A percentile compares a stretch with the other conserved stretches of the same genome.
These are phyloP conservation scores for Miniopterus natalensis DNA, from an alignment of 2,113 vertebrate species.

Conservation along the genomic window DNA sequence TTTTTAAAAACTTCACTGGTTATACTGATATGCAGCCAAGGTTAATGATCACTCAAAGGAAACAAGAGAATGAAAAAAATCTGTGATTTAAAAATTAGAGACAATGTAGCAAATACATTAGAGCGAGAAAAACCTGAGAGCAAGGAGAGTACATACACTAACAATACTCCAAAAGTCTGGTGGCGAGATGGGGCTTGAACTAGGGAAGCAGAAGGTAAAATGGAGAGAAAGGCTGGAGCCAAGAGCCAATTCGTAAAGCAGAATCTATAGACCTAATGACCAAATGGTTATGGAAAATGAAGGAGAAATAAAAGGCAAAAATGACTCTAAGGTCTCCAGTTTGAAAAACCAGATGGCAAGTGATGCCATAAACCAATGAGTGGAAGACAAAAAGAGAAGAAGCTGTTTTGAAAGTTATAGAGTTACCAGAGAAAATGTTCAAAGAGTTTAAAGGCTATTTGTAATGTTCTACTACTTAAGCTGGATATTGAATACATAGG, in stretches of 20 bases:
- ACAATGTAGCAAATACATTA: slow-evolving; percentile 28
- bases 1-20: slow-evolving; percentile 28
- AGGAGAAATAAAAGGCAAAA: slow-evolving; percentile 4
- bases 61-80: slow-evolving; percentile 1
- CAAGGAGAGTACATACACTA: background rate
- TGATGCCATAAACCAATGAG: slow-evolving; percentile 31
- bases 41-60: slow-evolving; percentile 45
- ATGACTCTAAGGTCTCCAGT: background rate
- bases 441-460: slow-evolving; percentile 6
- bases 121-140: background rate
- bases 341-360: slow-evolving; percentile 23
- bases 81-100: slow-evolving; percentile 31
- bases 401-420: slow-evolving; percentile 16
- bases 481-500: background rate
- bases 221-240: background rate
- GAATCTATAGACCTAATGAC: background rate
- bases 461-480: background rate
- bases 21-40: background rate
- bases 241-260: background rate
- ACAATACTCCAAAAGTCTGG: background rate
- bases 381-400: slow-evolving; percentile 16
- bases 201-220: background rate
- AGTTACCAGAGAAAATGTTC: slow-evolving; percentile 17
- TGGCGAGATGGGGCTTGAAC: background rate
- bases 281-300: background rate